Evolutionary conservation across 1,140 invertebrate species (phyloP).

Genomic region (Anoplolepis gracilipes): DNA sequence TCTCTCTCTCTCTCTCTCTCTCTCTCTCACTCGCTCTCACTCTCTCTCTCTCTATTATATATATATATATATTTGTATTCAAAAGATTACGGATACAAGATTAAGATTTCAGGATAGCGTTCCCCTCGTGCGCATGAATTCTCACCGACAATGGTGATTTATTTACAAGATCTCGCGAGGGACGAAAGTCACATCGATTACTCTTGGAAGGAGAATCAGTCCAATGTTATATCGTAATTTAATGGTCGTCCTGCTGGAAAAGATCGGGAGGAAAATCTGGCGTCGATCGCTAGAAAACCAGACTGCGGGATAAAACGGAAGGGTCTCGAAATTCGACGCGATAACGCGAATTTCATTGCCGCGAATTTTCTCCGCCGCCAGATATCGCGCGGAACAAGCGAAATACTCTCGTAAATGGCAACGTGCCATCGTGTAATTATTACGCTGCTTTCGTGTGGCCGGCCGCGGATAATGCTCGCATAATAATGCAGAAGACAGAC

Average conservation of each 20-base stretch:
- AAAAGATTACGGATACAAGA: slow-evolving; percentile 28
- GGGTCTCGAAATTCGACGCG: background rate
- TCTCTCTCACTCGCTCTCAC: too few species aligned
- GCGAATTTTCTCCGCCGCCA: background rate
- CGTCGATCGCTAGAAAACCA: slow-evolving; percentile 17
- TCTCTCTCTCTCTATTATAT: too few species aligned
- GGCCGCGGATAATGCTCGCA: slow-evolving; percentile 42
- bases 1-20: too few species aligned
- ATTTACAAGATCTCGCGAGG: slow-evolving; percentile 56
- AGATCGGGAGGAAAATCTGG: slow-evolving; percentile 21
- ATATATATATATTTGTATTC: background rate
- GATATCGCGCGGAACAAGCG: slow-evolving; percentile 14
- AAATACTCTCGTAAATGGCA: slow-evolving; percentile 15
- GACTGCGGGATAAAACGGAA: background rate
- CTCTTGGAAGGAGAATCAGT: slow-evolving; percentile 3
- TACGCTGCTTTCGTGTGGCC: slow-evolving; percentile 15
- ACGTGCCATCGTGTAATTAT: slow-evolving; percentile 59
- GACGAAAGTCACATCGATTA: slow-evolving; percentile 39
- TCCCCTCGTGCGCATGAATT: background rate
- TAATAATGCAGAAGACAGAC: slow-evolving; percentile 36
- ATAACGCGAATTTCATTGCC: slow-evolving; percentile 51
- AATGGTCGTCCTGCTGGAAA: background rate
- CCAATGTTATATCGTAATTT: slow-evolving; percentile 60
- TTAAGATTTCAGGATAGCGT: slow-evolving; percentile 62
- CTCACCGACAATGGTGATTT: slow-evolving; percentile 51